Conservation (phyloP, 2,888 invertebrate genomes). For the Acanthacorydalis orientalis region DNA sequence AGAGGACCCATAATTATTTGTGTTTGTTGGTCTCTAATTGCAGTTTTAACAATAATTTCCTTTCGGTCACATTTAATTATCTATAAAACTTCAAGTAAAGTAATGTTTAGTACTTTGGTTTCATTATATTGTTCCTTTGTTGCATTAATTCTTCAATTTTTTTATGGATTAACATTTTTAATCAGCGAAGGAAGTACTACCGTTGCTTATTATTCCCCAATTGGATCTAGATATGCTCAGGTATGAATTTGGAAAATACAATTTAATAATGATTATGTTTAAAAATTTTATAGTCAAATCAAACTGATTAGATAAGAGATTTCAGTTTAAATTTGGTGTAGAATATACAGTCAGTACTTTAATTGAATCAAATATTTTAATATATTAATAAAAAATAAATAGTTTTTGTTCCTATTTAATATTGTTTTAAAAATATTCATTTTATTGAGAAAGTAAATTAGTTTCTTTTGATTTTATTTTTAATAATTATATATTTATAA, state of each 20-base stretch:
- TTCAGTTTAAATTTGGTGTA: too few relatives aligned
- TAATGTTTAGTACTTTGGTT: slow-evolving; percentile 21
- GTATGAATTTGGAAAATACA: slow-evolving; percentile 23
- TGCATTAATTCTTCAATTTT: slow-evolving; percentile 41
- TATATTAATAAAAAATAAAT: too few relatives aligned
- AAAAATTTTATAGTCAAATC: too few relatives aligned
- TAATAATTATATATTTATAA: too few relatives aligned
- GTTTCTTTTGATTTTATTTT: too few relatives aligned
- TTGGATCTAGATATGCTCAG: slow-evolving; percentile 34
- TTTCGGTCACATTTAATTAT: slow-evolving; percentile 44
- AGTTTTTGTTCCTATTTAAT: too few relatives aligned
- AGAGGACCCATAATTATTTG: slow-evolving; percentile 56
- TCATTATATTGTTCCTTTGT: slow-evolving; percentile 42
- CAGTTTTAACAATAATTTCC: slow-evolving; percentile 48
- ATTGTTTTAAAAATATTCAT: too few relatives aligned
- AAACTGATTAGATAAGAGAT: too few relatives aligned
- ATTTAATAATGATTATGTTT: neutral
- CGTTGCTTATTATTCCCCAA: slow-evolving; percentile 31
- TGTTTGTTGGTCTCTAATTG: slow-evolving; percentile 49
- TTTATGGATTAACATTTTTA: slow-evolving; percentile 55
- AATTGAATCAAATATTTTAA: too few relatives aligned
- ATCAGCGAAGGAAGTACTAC: slow-evolving; percentile 36
- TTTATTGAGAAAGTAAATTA: too few relatives aligned
- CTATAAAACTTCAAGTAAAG: slow-evolving; percentile 20
- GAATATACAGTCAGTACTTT: too few relatives aligned